These are phyloP conservation scores for Lepisosteus oculatus DNA, from an alignment of 2,113 vertebrate genomes.

Conservation along the genomic window DNA sequence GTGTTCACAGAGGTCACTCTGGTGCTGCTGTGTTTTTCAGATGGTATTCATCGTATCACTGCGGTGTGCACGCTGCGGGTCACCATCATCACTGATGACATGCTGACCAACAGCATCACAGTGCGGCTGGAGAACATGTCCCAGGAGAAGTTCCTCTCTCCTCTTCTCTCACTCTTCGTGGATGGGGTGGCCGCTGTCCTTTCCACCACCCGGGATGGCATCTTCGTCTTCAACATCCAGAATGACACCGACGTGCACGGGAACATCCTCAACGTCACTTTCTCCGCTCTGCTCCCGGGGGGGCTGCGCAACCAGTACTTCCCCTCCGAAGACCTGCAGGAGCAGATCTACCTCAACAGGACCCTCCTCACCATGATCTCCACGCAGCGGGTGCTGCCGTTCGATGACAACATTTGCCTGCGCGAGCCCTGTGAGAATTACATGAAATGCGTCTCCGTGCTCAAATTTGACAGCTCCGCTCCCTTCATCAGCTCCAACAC, in stretches of 20 bases:
- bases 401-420: slow-evolving; percentile 96
- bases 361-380: slow-evolving; percentile 84
- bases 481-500: slow-evolving; percentile 90
- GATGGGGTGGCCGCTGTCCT: slow-evolving; percentile 88
- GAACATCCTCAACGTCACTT: slow-evolving; percentile 91
- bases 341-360: slow-evolving; percentile 95
- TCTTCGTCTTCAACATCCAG: slow-evolving; percentile 95
- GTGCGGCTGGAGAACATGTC: slow-evolving; percentile 97
- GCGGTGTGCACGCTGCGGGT: slow-evolving; percentile 86
- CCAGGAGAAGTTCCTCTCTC: slow-evolving; percentile 92
- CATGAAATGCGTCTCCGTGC: slow-evolving; percentile 95
- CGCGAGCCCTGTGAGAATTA: slow-evolving; percentile 97
- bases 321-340: slow-evolving; percentile 90
- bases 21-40: slow-evolving; percentile 48
- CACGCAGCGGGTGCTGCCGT: slow-evolving; percentile 88
- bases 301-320: slow-evolving; percentile 77
- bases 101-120: slow-evolving; percentile 97
- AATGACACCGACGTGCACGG: slow-evolving; percentile 88
- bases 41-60: slow-evolving; percentile 76
- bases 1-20: not conserved
- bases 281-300: slow-evolving; percentile 85
- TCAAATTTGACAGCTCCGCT: slow-evolving; percentile 90
- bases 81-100: slow-evolving; percentile 94
- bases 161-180: slow-evolving; percentile 82
- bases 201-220: slow-evolving; percentile 78